These are phyloP conservation scores for Diarsia dahlii DNA, from an alignment of 2,888 invertebrate genomes.

Conservation along the genomic window DNA sequence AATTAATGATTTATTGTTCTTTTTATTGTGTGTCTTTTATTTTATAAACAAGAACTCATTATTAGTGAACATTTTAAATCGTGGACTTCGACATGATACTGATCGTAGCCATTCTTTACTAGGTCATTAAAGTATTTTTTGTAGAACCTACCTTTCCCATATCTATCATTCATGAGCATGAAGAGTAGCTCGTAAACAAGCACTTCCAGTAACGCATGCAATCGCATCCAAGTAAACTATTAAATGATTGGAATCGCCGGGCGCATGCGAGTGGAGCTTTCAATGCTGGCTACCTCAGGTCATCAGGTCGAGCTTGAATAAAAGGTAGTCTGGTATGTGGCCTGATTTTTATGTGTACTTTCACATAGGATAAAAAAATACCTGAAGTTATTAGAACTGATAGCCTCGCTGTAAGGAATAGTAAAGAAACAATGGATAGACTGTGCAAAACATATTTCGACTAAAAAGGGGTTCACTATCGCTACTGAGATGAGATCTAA, in stretches of 20 bases:
- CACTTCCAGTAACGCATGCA: slow-evolving; percentile 54
- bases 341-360: slow-evolving; percentile 35
- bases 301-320: slow-evolving; percentile 70
- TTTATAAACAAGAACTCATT: background rate
- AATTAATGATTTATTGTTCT: background rate
- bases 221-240: slow-evolving; percentile 49
- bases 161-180: background rate
- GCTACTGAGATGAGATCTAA: background rate
- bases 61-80: background rate
- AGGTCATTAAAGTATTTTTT: background rate
- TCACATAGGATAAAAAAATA: background rate
- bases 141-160: background rate
- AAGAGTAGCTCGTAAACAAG: too few relatives aligned
- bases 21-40: background rate
- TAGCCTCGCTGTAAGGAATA: too few relatives aligned
- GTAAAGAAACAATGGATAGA: background rate
- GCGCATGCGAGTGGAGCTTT: slow-evolving; percentile 61
- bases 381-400: background rate
- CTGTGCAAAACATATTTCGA: background rate
- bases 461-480: background rate
- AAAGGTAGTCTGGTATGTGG: slow-evolving; percentile 61
- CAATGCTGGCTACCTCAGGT: slow-evolving; percentile 72
- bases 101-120: background rate
- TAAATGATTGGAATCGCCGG: slow-evolving; percentile 67
- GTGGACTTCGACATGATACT: background rate